A percentile compares a stretch with the other conserved stretches of the same genome.
Evolutionary conservation across 2,113 vertebrate species (phyloP).

Genomic region (Prolemur simus): DNA sequence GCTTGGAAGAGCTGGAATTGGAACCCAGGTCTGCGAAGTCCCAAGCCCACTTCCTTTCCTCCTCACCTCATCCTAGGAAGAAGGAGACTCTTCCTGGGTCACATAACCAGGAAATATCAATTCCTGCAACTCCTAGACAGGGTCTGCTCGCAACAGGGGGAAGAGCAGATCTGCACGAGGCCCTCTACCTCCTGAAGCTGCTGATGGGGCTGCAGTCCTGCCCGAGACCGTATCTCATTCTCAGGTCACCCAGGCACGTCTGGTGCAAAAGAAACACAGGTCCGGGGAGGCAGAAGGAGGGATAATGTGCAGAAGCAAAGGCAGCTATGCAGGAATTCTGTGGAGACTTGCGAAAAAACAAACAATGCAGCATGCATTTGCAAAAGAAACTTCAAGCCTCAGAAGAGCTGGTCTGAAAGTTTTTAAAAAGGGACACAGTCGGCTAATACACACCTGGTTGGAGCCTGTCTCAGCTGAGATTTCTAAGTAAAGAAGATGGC

Average conservation of each 20-base stretch:
- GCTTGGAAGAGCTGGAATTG: neutral
- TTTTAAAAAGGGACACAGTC: neutral
- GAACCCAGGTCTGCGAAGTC: neutral
- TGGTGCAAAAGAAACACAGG: neutral
- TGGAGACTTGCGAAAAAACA: neutral
- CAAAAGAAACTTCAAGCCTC: constrained; percentile 25
- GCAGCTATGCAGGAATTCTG: neutral
- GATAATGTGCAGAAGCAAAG: neutral
- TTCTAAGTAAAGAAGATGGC: constrained; percentile 24
- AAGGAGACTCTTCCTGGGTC: neutral
- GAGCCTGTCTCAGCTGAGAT: neutral
- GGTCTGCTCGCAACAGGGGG: neutral
- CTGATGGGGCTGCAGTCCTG: neutral
- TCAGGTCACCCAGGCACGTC: neutral
- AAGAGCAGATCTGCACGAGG: neutral
- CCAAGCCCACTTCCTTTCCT: neutral
- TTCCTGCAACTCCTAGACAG: neutral
- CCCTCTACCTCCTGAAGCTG: no score
- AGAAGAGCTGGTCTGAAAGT: neutral
- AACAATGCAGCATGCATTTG: neutral
- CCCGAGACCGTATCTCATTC: neutral
- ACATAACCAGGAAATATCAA: neutral
- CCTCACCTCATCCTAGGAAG: neutral
- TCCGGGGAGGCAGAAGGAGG: neutral
- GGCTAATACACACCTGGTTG: neutral